These are phyloP conservation scores for Pardosa pseudoannulata DNA, from an alignment of 2,888 invertebrate genomes.

Conservation along the genomic window DNA sequence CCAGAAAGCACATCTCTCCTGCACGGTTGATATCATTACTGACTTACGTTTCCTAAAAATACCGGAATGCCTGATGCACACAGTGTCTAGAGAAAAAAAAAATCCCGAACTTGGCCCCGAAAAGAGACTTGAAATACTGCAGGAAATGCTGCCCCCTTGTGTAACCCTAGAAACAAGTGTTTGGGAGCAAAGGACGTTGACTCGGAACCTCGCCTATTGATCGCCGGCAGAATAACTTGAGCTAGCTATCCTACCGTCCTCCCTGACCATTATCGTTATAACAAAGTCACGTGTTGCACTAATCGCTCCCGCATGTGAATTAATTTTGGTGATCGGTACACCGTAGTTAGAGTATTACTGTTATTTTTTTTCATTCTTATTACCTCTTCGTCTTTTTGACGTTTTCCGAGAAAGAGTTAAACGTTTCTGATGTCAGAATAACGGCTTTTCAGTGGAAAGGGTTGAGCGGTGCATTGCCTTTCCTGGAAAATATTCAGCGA, in stretches of 20 bases:
- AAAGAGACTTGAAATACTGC: slow-evolving; percentile 7
- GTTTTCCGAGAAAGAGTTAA: not conserved
- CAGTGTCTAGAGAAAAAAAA: not conserved
- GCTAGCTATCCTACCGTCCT: not conserved
- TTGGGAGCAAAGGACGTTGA: slow-evolving; percentile 41
- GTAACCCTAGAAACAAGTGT: slow-evolving; percentile 67
- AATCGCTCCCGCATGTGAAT: slow-evolving; percentile 35
- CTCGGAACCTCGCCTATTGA: slow-evolving; percentile 50
- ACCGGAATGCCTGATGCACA: not conserved
- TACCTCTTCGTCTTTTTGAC: not conserved
- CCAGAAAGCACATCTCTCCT: slow-evolving; percentile 43
- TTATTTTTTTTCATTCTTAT: not conserved
- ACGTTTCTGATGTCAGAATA: too few relatives aligned
- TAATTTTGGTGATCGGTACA: slow-evolving; percentile 25
- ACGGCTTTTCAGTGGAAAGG: too few relatives aligned
- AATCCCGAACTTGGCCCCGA: slow-evolving; percentile 62
- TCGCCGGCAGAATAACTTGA: slow-evolving; percentile 9
- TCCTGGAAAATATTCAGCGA: not conserved
- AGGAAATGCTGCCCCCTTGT: not conserved
- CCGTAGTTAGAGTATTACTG: not conserved
- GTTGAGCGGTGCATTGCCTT: not conserved
- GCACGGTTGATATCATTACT: not conserved
- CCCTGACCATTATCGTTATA: not conserved
- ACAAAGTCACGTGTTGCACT: slow-evolving; percentile 55
- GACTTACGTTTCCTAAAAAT: not conserved